Evolutionary conservation across 1,140 invertebrate genomes (phyloP).

Genomic region (Daktulosphaira vitifoliae): DNA sequence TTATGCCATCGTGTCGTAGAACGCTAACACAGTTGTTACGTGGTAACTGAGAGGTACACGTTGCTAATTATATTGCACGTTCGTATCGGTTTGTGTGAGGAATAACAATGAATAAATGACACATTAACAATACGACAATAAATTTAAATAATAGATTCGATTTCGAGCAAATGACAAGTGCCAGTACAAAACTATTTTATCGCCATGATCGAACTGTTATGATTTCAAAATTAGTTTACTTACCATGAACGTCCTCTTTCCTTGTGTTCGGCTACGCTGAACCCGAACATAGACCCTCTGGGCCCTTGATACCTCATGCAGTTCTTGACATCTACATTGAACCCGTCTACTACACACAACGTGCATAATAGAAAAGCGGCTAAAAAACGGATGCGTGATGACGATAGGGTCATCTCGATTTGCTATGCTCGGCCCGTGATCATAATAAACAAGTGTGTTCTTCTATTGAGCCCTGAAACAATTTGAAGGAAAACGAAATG

Average conservation of each 20-base stretch:
- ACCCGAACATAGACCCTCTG: conserved; percentile 48
- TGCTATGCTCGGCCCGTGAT: conserved; percentile 19
- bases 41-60: too few relatives aligned
- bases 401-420: conserved; percentile 23
- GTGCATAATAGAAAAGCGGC: not conserved
- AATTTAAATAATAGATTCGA: too few relatives aligned
- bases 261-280: conserved; percentile 48
- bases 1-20: too few relatives aligned
- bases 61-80: too few relatives aligned
- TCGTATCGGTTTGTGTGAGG: too few relatives aligned
- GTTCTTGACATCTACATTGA: conserved; percentile 48
- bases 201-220: too few relatives aligned
- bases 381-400: conserved; percentile 2
- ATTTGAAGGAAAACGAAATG: not conserved
- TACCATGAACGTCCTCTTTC: conserved; percentile 46
- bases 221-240: too few relatives aligned
- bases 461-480: conserved; percentile 16
- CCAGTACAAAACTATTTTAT: too few relatives aligned
- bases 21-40: too few relatives aligned
- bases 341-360: conserved; percentile 38
- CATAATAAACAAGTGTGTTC: conserved; percentile 7
- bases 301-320: conserved; percentile 44
- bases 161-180: too few relatives aligned
- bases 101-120: too few relatives aligned
- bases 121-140: too few relatives aligned